A percentile compares a stretch with the other conserved stretches of the same genome.
Conservation (phyloP, 2,797 vertebrate genomes). For the Pangasius larnaudii region DNA sequence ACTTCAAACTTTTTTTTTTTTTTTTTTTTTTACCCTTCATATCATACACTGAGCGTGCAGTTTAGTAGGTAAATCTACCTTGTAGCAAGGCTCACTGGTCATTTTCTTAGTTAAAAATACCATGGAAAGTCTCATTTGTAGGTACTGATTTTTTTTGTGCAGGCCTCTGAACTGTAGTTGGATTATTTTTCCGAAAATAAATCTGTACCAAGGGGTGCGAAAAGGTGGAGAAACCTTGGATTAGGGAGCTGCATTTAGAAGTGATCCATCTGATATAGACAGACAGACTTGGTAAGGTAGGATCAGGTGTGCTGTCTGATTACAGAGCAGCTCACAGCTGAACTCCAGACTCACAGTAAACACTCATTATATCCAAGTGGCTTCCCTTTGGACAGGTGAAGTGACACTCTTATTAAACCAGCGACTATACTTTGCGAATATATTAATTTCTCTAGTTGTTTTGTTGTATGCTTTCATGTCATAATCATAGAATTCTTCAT, state of each 20-base stretch:
- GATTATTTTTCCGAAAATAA: not conserved
- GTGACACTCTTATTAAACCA: not conserved
- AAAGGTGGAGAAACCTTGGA: not conserved
- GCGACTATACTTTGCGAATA: not conserved
- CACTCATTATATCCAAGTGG: constrained; percentile 14
- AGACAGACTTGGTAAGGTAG: constrained; percentile 1
- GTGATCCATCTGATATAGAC: not conserved
- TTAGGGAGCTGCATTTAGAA: not conserved
- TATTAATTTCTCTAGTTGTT: not conserved
- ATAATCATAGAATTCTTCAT: not conserved
- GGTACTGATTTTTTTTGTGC: too few relatives aligned
- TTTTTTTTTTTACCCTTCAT: not conserved
- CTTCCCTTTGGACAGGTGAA: not conserved
- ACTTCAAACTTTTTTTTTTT: not conserved
- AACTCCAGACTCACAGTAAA: constrained; percentile 29
- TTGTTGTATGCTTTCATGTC: not conserved
- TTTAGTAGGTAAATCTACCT: not conserved
- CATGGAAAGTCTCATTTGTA: too few relatives aligned
- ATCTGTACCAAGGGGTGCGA: not conserved
- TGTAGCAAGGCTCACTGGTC: not conserved
- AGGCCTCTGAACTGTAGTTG: not conserved
- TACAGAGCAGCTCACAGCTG: constrained; percentile 5
- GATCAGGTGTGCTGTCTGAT: constrained; percentile 28
- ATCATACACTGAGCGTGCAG: not conserved
- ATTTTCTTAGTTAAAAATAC: not conserved